phyloP scores from a whole-genome alignment of 2,797 vertebrate genomes.

The Cuniculus paca region DNA sequence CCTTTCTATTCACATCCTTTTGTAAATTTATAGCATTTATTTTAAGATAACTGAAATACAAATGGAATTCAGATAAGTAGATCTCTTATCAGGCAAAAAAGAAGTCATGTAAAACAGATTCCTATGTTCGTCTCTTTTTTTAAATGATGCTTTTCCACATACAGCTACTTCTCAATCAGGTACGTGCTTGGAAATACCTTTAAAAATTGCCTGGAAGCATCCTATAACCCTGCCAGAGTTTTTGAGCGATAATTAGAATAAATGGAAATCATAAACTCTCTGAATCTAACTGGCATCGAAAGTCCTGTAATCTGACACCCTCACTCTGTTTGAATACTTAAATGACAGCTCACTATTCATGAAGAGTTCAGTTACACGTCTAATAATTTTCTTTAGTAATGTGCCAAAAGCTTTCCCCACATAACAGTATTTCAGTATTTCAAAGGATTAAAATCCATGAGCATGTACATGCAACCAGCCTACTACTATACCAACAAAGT shows the following conservation, averaged over 20 bases:
- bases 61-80: background rate
- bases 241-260: background rate
- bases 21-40: background rate
- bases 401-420: background rate
- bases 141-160: background rate
- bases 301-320: background rate
- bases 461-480: background rate
- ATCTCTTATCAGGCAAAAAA: constrained; percentile 10
- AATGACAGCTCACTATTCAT: background rate
- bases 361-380: background rate
- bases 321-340: background rate
- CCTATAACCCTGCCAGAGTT: background rate
- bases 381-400: background rate
- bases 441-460: background rate
- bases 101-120: background rate
- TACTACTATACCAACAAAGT: background rate
- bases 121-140: background rate
- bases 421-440: background rate
- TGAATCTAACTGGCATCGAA: background rate
- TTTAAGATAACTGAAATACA: constrained; percentile 26
- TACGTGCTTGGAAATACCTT: constrained; percentile 11
- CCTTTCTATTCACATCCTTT: background rate
- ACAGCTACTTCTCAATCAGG: background rate
- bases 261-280: background rate
- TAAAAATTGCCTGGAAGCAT: constrained; percentile 9